phyloP scores from a whole-genome alignment of 2,888 invertebrate species.

The Clitarchus hookeri region DNA sequence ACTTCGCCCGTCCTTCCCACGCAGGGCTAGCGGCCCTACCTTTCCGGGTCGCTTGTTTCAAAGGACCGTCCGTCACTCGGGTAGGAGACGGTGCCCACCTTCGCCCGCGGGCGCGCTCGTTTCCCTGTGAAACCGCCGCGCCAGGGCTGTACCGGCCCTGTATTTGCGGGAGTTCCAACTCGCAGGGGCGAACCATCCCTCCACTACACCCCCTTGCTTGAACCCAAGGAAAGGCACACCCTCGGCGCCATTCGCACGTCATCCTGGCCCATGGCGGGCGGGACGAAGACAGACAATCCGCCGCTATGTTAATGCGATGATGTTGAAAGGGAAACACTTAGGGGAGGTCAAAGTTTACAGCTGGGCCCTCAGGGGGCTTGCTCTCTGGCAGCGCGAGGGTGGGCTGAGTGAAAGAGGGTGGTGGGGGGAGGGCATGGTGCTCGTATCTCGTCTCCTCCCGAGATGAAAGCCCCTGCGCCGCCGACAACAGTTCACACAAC shows the following conservation, averaged over 20 bases:
- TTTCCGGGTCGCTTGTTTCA: too few species aligned
- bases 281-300: neutral
- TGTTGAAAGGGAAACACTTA: slow-evolving; percentile 14
- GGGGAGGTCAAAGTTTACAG: slow-evolving; percentile 14
- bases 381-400: neutral
- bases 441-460: slow-evolving; percentile 9
- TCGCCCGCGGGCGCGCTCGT: too few species aligned
- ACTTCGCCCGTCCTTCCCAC: too few species aligned
- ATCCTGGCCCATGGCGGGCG: too few species aligned
- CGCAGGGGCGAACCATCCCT: neutral
- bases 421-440: neutral
- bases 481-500: slow-evolving; percentile 14
- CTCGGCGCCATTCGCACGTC: neutral
- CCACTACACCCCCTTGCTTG: too few species aligned
- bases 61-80: too few species aligned
- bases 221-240: neutral
- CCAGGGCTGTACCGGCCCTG: neutral
- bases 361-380: neutral
- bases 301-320: slow-evolving; percentile 14
- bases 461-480: slow-evolving; percentile 9
- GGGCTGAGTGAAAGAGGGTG: neutral
- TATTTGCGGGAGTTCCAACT: too few species aligned
- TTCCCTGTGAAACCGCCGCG: too few species aligned
- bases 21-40: too few species aligned
- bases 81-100: too few species aligned